phyloP scores from a whole-genome alignment of 2,888 invertebrate genomes.

The Leucoma salicis region DNA sequence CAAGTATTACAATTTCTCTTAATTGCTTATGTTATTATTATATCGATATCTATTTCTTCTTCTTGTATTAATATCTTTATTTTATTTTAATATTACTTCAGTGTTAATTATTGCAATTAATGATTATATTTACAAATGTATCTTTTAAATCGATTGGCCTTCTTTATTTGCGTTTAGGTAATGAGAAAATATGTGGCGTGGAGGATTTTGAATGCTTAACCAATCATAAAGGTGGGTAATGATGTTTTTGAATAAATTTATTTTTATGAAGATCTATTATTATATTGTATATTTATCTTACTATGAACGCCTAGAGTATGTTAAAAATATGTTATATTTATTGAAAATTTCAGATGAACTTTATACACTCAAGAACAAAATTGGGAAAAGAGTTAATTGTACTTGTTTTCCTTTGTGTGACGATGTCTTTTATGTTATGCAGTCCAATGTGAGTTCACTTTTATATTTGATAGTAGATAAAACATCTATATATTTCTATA shows the following conservation, averaged over 20 bases:
- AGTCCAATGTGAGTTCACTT: constrained; percentile 76
- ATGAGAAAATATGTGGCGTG: constrained; percentile 83
- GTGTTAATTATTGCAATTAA: too few relatives aligned
- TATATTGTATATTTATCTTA: too few relatives aligned
- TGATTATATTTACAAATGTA: background rate
- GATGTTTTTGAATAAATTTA: too few relatives aligned
- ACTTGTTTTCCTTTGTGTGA: constrained; percentile 86
- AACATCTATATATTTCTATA: too few relatives aligned
- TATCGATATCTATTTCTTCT: too few relatives aligned
- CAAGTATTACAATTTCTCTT: too few relatives aligned
- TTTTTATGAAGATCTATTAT: too few relatives aligned
- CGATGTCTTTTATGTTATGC: constrained; percentile 86
- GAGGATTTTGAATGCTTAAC: constrained; percentile 84
- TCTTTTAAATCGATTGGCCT: too few relatives aligned
- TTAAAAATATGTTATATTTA: background rate
- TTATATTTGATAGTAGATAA: too few relatives aligned
- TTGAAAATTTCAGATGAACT: constrained; percentile 67
- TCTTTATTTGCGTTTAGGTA: constrained; percentile 55
- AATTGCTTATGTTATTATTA: too few relatives aligned
- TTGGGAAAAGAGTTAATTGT: constrained; percentile 81
- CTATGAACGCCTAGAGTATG: background rate
- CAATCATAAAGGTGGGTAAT: constrained; percentile 75
- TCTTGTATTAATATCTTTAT: too few relatives aligned
- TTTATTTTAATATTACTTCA: too few relatives aligned
- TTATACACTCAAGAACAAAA: constrained; percentile 73